These are phyloP conservation scores for Potamarius usumacintae DNA, from an alignment of 2,113 vertebrate genomes.

Conservation along the genomic window DNA sequence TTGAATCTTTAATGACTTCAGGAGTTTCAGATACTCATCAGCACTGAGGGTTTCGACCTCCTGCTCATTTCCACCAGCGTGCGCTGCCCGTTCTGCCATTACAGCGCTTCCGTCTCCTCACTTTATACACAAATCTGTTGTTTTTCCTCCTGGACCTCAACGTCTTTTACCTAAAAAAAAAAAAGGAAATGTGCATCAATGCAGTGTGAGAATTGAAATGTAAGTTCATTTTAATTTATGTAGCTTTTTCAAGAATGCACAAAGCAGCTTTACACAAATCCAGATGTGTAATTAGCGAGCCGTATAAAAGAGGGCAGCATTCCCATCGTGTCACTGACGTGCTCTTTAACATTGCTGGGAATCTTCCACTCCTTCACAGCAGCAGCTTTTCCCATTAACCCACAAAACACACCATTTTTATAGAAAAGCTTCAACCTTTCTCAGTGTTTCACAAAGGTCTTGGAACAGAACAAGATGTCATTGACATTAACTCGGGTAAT, in stretches of 20 bases:
- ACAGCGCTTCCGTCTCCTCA: neutral
- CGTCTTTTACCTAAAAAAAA: neutral
- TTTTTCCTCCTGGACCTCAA: neutral
- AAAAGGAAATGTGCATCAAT: neutral
- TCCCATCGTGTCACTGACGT: no score
- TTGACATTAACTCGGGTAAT: no score
- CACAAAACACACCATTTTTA: no score
- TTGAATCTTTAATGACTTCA: constrained; percentile 35
- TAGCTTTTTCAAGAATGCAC: neutral
- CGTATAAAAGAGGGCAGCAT: no score
- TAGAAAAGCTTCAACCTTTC: no score
- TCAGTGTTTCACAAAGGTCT: no score
- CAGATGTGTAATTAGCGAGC: no score
- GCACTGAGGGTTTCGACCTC: neutral
- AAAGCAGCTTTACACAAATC: neutral
- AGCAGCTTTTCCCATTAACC: no score
- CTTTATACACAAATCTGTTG: neutral
- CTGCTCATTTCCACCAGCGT: no score
- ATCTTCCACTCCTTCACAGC: no score
- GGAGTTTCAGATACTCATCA: constrained; percentile 42
- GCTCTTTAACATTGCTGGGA: no score
- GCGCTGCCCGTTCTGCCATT: neutral
- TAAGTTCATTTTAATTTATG: neutral
- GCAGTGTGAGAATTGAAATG: neutral
- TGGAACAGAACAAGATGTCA: no score